These are phyloP conservation scores for Raja brachyura DNA, from an alignment of 2,113 vertebrate genomes.

Conservation along the genomic window DNA sequence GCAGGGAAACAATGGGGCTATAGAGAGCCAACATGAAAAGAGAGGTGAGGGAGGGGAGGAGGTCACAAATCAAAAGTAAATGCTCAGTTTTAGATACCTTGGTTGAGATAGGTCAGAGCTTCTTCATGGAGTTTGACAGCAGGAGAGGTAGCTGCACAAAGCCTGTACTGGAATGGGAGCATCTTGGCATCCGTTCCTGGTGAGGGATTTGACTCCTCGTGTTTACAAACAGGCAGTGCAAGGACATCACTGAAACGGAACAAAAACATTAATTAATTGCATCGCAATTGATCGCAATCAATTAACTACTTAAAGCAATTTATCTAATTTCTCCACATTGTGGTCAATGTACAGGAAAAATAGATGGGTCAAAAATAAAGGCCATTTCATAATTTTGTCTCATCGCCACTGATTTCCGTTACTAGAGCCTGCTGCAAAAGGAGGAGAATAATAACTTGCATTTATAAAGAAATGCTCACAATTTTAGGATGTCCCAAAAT, in stretches of 20 bases:
- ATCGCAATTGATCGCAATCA: too few relatives aligned
- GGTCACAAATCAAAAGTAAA: not conserved
- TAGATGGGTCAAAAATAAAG: not conserved
- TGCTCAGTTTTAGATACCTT: slow-evolving; percentile 63
- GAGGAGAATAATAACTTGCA: too few relatives aligned
- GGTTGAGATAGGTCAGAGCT: slow-evolving; percentile 88
- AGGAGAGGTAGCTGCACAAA: slow-evolving; percentile 83
- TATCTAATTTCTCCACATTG: not conserved
- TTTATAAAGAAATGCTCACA: too few relatives aligned
- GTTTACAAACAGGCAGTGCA: slow-evolving; percentile 77
- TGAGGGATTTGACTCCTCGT: slow-evolving; percentile 69
- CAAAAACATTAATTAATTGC: not conserved
- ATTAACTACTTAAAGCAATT: not conserved
- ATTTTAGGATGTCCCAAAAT: too few relatives aligned
- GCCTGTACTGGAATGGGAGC: slow-evolving; percentile 72
- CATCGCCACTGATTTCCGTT: not conserved
- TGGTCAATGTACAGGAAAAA: not conserved
- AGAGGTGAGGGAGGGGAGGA: not conserved
- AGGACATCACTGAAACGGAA: slow-evolving; percentile 74
- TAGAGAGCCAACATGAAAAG: not conserved
- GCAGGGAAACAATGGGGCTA: not conserved
- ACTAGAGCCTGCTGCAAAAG: not conserved
- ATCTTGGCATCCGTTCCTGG: slow-evolving; percentile 61
- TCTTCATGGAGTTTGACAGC: slow-evolving; percentile 84
- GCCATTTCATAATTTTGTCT: not conserved